phyloP scores from a whole-genome alignment of 2,888 invertebrate species.

The Rotaria magnacalcarata region DNA sequence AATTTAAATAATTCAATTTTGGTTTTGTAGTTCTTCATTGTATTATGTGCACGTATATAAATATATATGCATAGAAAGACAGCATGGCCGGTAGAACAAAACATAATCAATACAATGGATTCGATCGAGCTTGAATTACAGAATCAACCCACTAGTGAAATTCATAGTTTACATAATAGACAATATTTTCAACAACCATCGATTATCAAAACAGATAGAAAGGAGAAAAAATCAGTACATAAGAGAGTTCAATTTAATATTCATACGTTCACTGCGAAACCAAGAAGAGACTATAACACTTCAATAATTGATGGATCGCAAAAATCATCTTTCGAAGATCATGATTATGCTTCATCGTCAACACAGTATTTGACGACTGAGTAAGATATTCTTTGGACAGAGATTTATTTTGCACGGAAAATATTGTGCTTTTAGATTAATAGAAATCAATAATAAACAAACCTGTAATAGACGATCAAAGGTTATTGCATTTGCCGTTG shows the following conservation, averaged over 20 bases:
- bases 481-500: not conserved
- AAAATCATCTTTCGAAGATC: not conserved
- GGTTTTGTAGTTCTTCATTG: not conserved
- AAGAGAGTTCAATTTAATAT: not conserved
- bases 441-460: not conserved
- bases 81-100: not conserved
- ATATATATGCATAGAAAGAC: not conserved
- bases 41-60: not conserved
- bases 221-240: not conserved
- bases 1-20: too few species aligned
- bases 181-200: not conserved
- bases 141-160: not conserved
- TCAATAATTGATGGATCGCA: not conserved
- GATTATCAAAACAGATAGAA: not conserved
- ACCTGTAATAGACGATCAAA: not conserved
- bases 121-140: not conserved
- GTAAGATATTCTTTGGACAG: not conserved
- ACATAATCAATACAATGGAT: not conserved
- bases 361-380: not conserved
- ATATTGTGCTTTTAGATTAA: not conserved
- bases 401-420: not conserved
- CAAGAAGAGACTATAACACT: not conserved
- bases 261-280: not conserved
- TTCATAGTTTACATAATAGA: not conserved
- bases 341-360: not conserved